phyloP scores from a whole-genome alignment of 2,888 invertebrate species.

The Nezara viridula region DNA sequence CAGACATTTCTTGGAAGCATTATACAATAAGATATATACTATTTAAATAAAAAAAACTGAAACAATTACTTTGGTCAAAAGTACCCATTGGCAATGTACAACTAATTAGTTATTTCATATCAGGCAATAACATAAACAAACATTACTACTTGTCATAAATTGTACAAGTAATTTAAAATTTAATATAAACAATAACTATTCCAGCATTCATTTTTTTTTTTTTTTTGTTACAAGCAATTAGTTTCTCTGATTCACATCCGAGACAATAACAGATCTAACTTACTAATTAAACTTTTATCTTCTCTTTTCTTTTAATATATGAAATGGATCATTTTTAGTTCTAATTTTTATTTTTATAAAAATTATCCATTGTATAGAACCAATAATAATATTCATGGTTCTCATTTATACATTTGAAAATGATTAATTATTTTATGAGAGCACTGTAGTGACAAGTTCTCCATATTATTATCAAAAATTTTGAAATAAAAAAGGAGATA shows the following conservation, averaged over 20 bases:
- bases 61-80: background rate
- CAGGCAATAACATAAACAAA: slow-evolving; percentile 20
- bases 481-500: slow-evolving; percentile 26
- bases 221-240: background rate
- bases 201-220: background rate
- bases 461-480: background rate
- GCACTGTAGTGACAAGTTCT: background rate
- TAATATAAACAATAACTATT: slow-evolving; percentile 20
- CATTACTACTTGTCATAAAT: background rate
- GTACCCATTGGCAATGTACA: background rate
- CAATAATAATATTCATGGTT: background rate
- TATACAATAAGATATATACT: background rate
- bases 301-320: background rate
- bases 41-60: background rate
- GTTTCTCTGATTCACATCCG: background rate
- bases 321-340: background rate
- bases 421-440: background rate
- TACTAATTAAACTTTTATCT: slow-evolving; percentile 1
- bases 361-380: background rate
- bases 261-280: background rate
- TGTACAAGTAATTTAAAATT: slow-evolving; percentile 27
- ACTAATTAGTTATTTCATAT: slow-evolving; percentile 13
- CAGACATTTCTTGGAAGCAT: slow-evolving; percentile 36
- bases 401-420: background rate
- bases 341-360: background rate